Base-by-base conservation (phyloP, 2,888 invertebrate species). In the Pherbina coryleti region DNA sequence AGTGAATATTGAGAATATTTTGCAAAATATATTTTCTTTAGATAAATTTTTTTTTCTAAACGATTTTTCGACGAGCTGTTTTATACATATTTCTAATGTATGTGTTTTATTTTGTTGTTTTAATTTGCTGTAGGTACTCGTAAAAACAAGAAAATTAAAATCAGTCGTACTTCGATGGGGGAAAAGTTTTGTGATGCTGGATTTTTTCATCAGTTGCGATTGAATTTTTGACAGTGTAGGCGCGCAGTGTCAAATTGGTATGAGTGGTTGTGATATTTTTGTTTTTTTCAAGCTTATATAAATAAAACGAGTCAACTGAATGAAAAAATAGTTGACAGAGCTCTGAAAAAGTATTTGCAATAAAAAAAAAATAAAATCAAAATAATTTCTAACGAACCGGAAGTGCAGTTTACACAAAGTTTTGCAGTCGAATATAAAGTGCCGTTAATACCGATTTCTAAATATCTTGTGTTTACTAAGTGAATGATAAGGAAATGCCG, bases 401-500 rank as follows among this genome's bases (percentile, higher is more conserved):
- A 44, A 44, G 14, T 44, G 14, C 14, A 44, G 8, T 37, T 37
- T 37, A 7, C n/a, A 7, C 8, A 37, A 4, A 37, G 37, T 44
- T 11, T 7, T 1, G 44, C 44, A 11, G 44, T 44, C 2, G 14
- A 11, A 44, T 11, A 44, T 11, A 11, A 14, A 44, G 14, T 11
- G 14, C 7, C 2, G 11, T 44, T 11, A 44, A 44, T 44, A 31
- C 3, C 5, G 5, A 4, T 11, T 44, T 44, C 14, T 8, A 7
- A 8, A 7, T 37, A 37, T 7, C 37, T 37, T 37, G 37, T 44
- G 44, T 14, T 44, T 11, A 14, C 44, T 44, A 7, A 44, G 44
- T 44, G 44, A 11, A 14, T 44, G 44, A 69, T 62, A 75, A 44
- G 67, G 75, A 76, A 70, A 74, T 82, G 82, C 79, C 76, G 34